phyloP scores from a whole-genome alignment of 2,113 vertebrate species.

The Ovis canadensis region DNA sequence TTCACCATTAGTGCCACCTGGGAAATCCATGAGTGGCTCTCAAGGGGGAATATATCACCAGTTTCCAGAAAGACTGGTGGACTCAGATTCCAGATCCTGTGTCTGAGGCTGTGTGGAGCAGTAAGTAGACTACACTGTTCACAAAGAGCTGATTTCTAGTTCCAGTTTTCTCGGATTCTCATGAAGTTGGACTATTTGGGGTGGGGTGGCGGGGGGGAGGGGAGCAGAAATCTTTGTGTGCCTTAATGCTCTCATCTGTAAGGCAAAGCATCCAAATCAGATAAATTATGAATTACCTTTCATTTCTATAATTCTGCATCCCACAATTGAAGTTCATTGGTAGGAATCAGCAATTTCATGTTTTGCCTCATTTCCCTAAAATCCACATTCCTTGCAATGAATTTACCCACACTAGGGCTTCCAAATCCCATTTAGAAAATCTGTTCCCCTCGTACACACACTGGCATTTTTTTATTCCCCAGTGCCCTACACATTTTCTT shows the following conservation, averaged over 20 bases:
- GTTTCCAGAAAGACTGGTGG: not conserved
- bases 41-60: not conserved
- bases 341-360: not conserved
- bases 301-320: not conserved
- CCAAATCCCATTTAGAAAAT: not conserved
- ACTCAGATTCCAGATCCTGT: not conserved
- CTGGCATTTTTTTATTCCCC: not conserved
- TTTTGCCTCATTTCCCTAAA: not conserved
- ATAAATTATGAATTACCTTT: not conserved
- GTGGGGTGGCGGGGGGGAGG: not conserved
- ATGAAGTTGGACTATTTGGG: not conserved
- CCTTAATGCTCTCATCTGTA: not conserved
- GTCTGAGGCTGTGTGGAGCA: not conserved
- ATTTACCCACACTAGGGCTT: not conserved
- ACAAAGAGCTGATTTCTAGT: not conserved
- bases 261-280: not conserved
- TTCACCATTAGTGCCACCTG: not conserved
- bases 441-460: not conserved
- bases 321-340: not conserved
- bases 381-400: not conserved
- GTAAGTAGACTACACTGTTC: rapidly evolving
- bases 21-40: not conserved
- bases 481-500: not conserved
- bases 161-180: not conserved
- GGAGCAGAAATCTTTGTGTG: not conserved